phyloP scores from a whole-genome alignment of 1,140 invertebrate species.

The Protaetia brevitarsis region DNA sequence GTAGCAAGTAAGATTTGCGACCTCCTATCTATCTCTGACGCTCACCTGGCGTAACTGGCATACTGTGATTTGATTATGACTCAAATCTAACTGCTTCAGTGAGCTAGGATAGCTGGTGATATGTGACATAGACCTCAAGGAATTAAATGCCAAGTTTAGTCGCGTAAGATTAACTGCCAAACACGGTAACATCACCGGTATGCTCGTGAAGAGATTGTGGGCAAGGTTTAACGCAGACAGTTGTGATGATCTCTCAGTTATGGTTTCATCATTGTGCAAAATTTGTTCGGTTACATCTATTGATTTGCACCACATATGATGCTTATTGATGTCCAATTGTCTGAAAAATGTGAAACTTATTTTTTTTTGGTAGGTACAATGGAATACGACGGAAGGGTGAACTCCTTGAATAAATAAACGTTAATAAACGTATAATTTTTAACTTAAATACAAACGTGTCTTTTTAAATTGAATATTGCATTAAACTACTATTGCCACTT shows the following conservation, averaged over 20 bases:
- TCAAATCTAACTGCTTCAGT: constrained; percentile 88
- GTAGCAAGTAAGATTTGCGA: constrained; percentile 64
- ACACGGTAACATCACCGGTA: constrained; percentile 87
- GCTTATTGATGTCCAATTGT: constrained; percentile 59
- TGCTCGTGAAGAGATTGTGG: constrained; percentile 83
- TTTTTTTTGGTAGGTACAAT: too few species aligned
- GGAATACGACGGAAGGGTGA: too few species aligned
- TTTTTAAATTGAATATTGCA: too few species aligned
- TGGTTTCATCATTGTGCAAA: constrained; percentile 49
- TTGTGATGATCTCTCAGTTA: constrained; percentile 55
- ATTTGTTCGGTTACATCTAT: constrained; percentile 70
- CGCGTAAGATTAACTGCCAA: constrained; percentile 80
- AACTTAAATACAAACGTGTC: too few species aligned
- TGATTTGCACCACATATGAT: constrained; percentile 69
- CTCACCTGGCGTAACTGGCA: constrained; percentile 79
- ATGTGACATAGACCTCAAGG: constrained; percentile 77
- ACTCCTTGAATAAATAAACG: constrained; percentile 5
- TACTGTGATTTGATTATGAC: constrained; percentile 85
- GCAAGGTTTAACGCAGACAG: constrained; percentile 79
- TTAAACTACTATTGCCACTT: too few species aligned
- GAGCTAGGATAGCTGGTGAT: constrained; percentile 85
- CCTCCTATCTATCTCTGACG: constrained; percentile 59
- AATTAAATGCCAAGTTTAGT: constrained; percentile 90
- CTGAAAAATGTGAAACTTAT: constrained; percentile 36
- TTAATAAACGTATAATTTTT: too few species aligned